Evolutionary conservation across 2,113 vertebrate species (phyloP), one percentile per base, ranked within the genome.

Genomic region (Pituophis catenifer): DNA sequence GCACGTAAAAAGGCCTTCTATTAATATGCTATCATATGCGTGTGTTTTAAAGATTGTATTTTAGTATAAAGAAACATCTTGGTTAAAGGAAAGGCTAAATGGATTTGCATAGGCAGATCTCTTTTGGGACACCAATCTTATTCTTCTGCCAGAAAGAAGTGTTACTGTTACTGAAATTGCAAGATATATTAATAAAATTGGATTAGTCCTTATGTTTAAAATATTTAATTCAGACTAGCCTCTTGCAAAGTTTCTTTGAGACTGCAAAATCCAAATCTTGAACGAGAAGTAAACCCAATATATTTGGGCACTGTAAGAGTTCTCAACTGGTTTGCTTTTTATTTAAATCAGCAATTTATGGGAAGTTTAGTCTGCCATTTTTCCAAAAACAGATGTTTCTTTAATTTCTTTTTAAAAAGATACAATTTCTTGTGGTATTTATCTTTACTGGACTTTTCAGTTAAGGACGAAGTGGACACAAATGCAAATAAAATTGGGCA

Each of bases 11-110:
- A 38, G 90, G 87, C 59, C 21, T 93, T 33, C 92, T 93, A 70
- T 26, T 94, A 91, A 94, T 95, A 97, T 93, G 96, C 91, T 95
- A 96, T 96, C 0, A 91, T 8, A 48, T 90, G 1, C 33, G 91
- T 65, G 53, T 93, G 96, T 88, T 81, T 44, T 94, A 94, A 52
- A 89, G 95, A 96, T 93, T 7, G 23, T 90, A 93, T 89, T 88
- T n/a, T 19, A 91, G 53, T 93, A 88, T 90, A 93, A 91, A 91
- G 92, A 89, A 91, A 91, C n/a, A 26, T 59, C 24, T 59, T 92
- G 57, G 85, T 52, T 92, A 33, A 75, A 88, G 59, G 44, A 3
- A 59, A 38, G 21, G 54, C 3, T 29, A 24, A 17, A 44, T 21
- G 33, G 75, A 81, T 81, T 81, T 81, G 75, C 75, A 81, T 44